Evolutionary conservation across 2,113 vertebrate genomes (phyloP).

Genomic region (Nesoenas mayeri): DNA sequence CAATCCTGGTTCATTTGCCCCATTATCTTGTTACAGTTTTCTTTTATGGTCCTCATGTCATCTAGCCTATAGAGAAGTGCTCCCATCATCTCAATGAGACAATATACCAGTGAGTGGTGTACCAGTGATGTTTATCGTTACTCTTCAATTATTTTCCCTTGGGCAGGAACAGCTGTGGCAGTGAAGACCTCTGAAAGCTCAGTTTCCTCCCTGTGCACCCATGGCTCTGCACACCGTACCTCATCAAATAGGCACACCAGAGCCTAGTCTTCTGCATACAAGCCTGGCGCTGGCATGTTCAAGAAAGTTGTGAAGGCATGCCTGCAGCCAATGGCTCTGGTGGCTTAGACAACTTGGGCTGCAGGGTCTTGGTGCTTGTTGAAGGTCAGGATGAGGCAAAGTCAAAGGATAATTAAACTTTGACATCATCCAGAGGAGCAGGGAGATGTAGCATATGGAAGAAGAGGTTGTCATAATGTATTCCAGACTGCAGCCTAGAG

Average conservation of each 20-base stretch:
- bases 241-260: neutral
- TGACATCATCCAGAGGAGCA: neutral
- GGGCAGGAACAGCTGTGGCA: neutral
- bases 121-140: neutral
- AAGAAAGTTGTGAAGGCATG: neutral
- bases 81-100: neutral
- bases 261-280: neutral
- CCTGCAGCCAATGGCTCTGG: neutral
- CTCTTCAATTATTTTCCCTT: neutral
- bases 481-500: neutral
- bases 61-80: neutral
- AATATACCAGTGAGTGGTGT: neutral
- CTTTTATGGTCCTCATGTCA: neutral
- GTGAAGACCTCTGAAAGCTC: neutral
- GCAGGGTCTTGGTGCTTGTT: neutral
- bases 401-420: neutral
- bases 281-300: accelerated
- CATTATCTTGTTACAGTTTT: neutral
- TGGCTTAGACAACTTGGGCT: neutral
- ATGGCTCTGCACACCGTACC: neutral
- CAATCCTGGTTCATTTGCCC: neutral
- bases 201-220: neutral
- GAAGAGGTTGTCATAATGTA: neutral
- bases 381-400: neutral
- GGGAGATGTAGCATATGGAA: neutral